Base-by-base conservation (phyloP, 2,797 vertebrate species). In the Takifugu rubripes region DNA sequence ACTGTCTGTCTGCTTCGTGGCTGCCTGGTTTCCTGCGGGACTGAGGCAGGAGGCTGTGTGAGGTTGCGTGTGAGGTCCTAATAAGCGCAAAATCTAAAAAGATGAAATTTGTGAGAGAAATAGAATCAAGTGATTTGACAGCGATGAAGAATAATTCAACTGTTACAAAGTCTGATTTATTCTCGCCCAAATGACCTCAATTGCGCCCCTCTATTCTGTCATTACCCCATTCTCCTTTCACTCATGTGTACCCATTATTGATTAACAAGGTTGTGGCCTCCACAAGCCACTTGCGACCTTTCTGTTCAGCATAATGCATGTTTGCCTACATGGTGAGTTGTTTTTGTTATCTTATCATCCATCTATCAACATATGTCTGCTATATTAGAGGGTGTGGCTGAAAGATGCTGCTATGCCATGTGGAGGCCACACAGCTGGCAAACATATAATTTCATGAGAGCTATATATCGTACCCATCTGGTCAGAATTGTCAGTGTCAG, bases 1-100 rank as follows among this genome's bases (percentile, higher is more conserved):
- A 80, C 82, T 85, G 82, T 87, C 42, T 77, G 63, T 12, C 57
- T 64, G 55, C 80, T 78, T 77, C 50, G 72, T 80, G 84, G 72
- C 61, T 51, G 54, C 51, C 54, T 24, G 29, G 65, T 61, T 77
- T 75, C 78, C 74, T 50, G 59, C 66, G 49, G 66, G 75, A 62
- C 50, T 27, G 21, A 52, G 43, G 46, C 63, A 55, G 53, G 33
- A 49, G 46, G 62, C 12, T 59, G 54, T 64, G 46, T 61, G 49
- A 45, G 6, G 21, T 21, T 21, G 21, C 21, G 21, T 21, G 21
- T 21, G 21, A 21, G n/a, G 31, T 7, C 46, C 25, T 3, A 16
- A 7, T 7, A 33, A 1, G 7, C 3, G 16, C 31, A 45, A 49
- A 36, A 2, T 9, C 1, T 9, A 31, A 27, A 12, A 44, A 29